Conservation (phyloP, 2,888 invertebrate genomes). For the Macrophya alboannulata region DNA sequence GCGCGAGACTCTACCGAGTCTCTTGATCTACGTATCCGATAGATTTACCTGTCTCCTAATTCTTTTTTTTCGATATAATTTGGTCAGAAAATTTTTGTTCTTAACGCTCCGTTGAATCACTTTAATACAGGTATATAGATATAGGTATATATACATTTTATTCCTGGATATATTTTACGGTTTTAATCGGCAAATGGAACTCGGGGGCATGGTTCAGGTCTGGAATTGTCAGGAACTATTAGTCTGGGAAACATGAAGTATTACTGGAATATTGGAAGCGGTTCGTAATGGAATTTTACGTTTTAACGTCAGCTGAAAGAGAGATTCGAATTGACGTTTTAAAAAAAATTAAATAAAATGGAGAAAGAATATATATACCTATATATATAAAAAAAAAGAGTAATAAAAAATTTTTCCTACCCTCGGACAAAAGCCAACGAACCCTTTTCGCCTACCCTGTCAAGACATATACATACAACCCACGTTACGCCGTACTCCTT, state of each 20-base stretch:
- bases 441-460: conserved; percentile 33
- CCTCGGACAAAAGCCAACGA: conserved; percentile 7
- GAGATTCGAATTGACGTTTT: conserved; percentile 20
- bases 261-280: conserved; percentile 47
- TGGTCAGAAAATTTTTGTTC: conserved; percentile 24
- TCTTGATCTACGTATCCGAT: neutral
- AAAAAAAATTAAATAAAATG: too few species aligned
- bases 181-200: conserved; percentile 56
- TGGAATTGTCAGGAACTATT: conserved; percentile 54
- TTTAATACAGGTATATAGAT: neutral
- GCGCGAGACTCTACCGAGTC: too few species aligned
- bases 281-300: conserved; percentile 51
- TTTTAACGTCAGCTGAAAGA: conserved; percentile 22
- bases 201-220: conserved; percentile 36
- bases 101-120: neutral
- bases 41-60: neutral
- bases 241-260: conserved; percentile 52
- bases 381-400: neutral
- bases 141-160: conserved; percentile 27
- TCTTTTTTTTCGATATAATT: neutral
- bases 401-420: neutral
- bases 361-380: too few species aligned
- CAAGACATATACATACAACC: conserved; percentile 26
- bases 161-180: conserved; percentile 52
- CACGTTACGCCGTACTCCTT: neutral